A percentile compares a stretch with the other conserved stretches of the same genome.
Evolutionary conservation across 2,888 invertebrate species (phyloP).

Genomic region (Brenthis ino): DNA sequence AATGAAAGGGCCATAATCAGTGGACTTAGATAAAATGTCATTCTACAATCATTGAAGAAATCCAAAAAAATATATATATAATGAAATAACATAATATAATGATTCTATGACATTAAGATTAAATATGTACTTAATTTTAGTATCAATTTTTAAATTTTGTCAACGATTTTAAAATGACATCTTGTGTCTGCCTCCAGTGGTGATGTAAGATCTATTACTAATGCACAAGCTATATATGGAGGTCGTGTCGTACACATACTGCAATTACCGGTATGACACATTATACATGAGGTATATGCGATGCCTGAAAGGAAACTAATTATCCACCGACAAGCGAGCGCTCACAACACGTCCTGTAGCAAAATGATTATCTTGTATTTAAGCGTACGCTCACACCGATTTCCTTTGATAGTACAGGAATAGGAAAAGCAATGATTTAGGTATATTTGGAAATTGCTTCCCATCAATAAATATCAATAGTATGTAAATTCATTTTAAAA

Average conservation of each 20-base stretch:
- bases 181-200: too few relatives aligned
- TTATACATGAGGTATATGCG: slow-evolving; percentile 9
- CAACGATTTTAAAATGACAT: too few relatives aligned
- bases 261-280: slow-evolving; percentile 6
- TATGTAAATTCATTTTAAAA: too few relatives aligned
- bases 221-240: not conserved
- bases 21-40: too few relatives aligned
- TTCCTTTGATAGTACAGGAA: slow-evolving; percentile 8
- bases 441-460: not conserved
- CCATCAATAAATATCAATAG: too few relatives aligned
- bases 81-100: too few relatives aligned
- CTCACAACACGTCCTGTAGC: slow-evolving; percentile 18
- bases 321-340: slow-evolving; percentile 24
- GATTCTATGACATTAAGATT: too few relatives aligned
- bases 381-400: not conserved
- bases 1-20: too few relatives aligned
- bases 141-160: too few relatives aligned
- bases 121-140: too few relatives aligned
- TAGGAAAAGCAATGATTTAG: not conserved
- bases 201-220: not conserved
- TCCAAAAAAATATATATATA: too few relatives aligned
- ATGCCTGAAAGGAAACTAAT: slow-evolving; percentile 21
- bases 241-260: slow-evolving; percentile 1
- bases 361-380: slow-evolving; percentile 24
- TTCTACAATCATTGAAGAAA: too few relatives aligned